phyloP scores from a whole-genome alignment of 2,888 invertebrate genomes.

The Andrena marginata region DNA sequence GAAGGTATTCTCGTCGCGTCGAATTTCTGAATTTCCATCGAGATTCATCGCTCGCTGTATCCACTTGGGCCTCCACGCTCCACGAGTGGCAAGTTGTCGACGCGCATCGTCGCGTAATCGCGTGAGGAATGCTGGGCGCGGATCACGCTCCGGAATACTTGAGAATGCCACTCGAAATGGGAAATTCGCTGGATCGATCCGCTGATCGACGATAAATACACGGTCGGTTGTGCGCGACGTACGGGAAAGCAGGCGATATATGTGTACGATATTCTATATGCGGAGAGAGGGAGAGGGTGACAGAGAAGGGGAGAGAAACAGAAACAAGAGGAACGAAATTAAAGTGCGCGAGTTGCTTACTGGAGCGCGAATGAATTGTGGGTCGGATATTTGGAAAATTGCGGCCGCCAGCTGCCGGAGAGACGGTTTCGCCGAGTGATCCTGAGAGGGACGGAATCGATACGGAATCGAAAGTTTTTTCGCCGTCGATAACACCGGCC shows the following conservation, averaged over 20 bases:
- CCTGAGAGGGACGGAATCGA: constrained; percentile 6
- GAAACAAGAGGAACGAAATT: constrained; percentile 36
- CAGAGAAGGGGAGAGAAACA: constrained; percentile 1
- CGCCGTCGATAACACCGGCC: background rate
- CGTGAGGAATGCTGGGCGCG: constrained; percentile 22
- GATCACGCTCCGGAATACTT: constrained; percentile 13
- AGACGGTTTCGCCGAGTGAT: constrained; percentile 51
- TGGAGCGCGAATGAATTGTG: constrained; percentile 48
- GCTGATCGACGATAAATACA: constrained; percentile 38
- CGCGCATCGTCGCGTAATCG: constrained; percentile 24
- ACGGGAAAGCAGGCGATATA: background rate
- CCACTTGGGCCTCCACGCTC: background rate
- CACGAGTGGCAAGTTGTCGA: constrained; percentile 11
- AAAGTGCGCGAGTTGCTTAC: constrained; percentile 48
- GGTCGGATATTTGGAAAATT: constrained; percentile 53
- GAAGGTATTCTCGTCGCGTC: background rate
- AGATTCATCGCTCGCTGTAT: background rate
- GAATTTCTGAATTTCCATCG: background rate
- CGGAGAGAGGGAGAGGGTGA: background rate
- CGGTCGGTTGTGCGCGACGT: background rate
- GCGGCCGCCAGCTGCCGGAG: constrained; percentile 53
- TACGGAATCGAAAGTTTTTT: constrained; percentile 22
- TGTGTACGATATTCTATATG: background rate
- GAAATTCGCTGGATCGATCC: constrained; percentile 27
- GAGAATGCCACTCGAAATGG: constrained; percentile 18